Base-by-base conservation (phyloP, 2,888 invertebrate genomes). In the Drosophila tanythrix region DNA sequence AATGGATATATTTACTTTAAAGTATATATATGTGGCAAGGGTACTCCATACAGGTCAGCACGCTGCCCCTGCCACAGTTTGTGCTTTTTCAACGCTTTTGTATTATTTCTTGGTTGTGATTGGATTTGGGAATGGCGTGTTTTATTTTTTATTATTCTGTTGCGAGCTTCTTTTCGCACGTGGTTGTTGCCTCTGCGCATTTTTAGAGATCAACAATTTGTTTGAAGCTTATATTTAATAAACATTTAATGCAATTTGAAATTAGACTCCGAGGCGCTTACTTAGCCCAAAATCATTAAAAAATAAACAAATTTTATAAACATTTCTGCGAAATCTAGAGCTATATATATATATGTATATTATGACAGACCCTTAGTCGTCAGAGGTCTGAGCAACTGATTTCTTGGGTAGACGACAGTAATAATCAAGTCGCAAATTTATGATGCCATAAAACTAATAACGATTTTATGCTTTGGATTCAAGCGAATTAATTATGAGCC, bases 11-110 rank as follows among this genome's bases (percentile, higher is more conserved):
- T 69, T 74, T 74, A 60, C 57, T 64, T 57, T 29, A 60, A 70
- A 57, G 66, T 53, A 70, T 21, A 50, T 51, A 53, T 43, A 13
- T 43, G 43, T 57, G 48, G 59, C 50, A 53, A 68, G 77, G 71
- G 65, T 57, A 75, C 64, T 51, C 36, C 50, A 80, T 70, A 76
- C 88, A 89, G 88, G 82, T 82, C 74, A 56, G 15, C 27, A 70
- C 73, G 78, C 69, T 68, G 62, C 63, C 67, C 64, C 62, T 52
- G 52, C 15, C 53, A 21, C 53, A 15, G 15, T 53, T 53, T 38
- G 67, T 67, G 76, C 62, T 70, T 78, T 59, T 43, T 29, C n/a
- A 29, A 35, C 50, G 56, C 53, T 55, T 69, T 73, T 76, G 62
- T 75, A 50, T 59, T 67, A 35, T 33, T 43, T 51, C 58, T 25